Evolutionary conservation across 2,888 invertebrate species (phyloP), one percentile per base, ranked within the genome.

Genomic region (Pomacea canaliculata): DNA sequence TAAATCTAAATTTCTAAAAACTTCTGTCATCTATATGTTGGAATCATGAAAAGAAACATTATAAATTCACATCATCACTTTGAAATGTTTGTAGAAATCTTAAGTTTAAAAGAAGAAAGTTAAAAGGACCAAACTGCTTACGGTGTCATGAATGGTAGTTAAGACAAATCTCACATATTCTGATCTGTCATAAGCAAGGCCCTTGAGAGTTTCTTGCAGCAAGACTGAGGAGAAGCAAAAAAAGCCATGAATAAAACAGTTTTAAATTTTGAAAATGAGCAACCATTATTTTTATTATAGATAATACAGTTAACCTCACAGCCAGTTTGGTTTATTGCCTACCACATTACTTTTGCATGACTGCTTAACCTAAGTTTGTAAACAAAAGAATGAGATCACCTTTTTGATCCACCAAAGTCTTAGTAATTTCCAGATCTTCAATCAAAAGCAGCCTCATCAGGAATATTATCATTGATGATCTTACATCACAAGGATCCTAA

Each of bases 381-480:
- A 56, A 56, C 51, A 56, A 56, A 56, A 56, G 10, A 1, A 56
- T 56, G 4, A 16, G 2, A 16, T 56, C 80, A 89, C 89, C 85
- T 84, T 84, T 87, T 37, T 82, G 82, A 65, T 95, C 95, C 46
- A 96, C 88, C 70, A 96, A 91, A 37, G 94, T 93, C 82, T 93
- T 93, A 63, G 95, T 93, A 0, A 94, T 92, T 0, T 93, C 91
- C 46, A 93, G 90, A 86, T 95, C 94, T 0, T 94, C 94, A 78
- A 95, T 94, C 8, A 95, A 92, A 60, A 96, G 90, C 89, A 95
- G 95, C 1, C 95, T 93, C 59, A 95, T 92, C 80, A 96, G 92
- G 85, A 96, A 95, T 86, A 95, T 94, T 63, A 96, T 93, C 87
- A 94, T 95, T 80, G 94, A 93, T 65, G 94, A 94, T 73, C 96